Conservation (phyloP, 1,140 invertebrate species). For the Philopotamus ludificatus region DNA sequence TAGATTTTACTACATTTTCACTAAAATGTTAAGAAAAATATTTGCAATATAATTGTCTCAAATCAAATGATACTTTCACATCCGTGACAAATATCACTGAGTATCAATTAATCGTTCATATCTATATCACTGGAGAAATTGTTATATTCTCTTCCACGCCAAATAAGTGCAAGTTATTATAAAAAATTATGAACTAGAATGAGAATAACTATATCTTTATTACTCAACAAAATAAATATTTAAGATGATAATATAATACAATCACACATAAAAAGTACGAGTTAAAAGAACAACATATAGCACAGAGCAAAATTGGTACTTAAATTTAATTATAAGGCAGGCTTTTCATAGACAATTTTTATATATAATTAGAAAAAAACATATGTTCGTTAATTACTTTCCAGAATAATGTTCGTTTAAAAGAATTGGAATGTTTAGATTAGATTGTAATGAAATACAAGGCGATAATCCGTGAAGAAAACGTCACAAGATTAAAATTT, state of each 20-base stretch:
- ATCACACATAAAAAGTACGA: neutral
- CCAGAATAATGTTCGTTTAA: neutral
- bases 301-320: neutral
- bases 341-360: neutral
- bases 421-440: slow-evolving; percentile 32
- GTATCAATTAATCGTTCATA: too few relatives aligned
- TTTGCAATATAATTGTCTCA: too few relatives aligned
- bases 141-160: too few relatives aligned
- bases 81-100: too few relatives aligned
- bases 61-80: too few relatives aligned
- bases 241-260: neutral
- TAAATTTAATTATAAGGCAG: neutral
- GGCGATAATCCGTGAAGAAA: slow-evolving; percentile 26
- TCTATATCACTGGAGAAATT: too few relatives aligned
- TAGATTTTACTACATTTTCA: too few relatives aligned
- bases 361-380: neutral
- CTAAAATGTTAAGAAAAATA: too few relatives aligned
- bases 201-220: neutral
- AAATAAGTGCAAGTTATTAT: too few relatives aligned
- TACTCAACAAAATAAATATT: neutral
- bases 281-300: neutral
- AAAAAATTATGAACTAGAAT: too few relatives aligned
- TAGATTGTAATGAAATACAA: slow-evolving; percentile 29
- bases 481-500: slow-evolving; percentile 13
- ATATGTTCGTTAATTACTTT: too few relatives aligned